phyloP scores from a whole-genome alignment of 2,888 invertebrate genomes.

The Agrochola lota region DNA sequence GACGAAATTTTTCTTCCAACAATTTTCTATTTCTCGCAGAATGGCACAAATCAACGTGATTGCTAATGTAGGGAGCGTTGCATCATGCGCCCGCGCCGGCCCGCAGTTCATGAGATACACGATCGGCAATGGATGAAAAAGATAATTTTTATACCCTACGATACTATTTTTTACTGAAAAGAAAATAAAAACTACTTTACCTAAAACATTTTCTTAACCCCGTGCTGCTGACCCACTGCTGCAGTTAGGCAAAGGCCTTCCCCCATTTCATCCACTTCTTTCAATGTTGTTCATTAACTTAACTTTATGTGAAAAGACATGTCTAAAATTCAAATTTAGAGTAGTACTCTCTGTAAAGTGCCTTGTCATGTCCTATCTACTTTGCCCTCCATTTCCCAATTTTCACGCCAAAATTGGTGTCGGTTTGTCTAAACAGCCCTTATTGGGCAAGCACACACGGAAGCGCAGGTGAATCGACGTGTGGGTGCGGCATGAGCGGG shows the following conservation, averaged over 20 bases:
- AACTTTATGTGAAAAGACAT: not conserved
- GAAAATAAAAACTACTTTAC: not conserved
- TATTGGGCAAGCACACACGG: conserved; percentile 74
- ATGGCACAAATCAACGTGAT: conserved; percentile 70
- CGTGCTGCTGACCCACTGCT: not conserved
- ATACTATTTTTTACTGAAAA: not conserved
- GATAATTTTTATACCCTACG: conserved; percentile 19
- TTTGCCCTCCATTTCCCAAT: conserved; percentile 14
- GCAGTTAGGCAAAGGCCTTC: not conserved
- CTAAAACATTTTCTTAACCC: not conserved
- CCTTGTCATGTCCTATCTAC: not conserved
- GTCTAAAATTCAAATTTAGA: too few species aligned
- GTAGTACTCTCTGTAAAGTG: not conserved
- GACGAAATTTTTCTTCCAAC: conserved; percentile 70
- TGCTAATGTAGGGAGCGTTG: conserved; percentile 66
- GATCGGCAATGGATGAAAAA: conserved; percentile 37
- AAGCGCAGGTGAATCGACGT: conserved; percentile 80
- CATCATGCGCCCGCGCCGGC: conserved; percentile 64
- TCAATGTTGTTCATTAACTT: too few species aligned
- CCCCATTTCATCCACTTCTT: not conserved
- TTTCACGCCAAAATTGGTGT: conserved; percentile 41
- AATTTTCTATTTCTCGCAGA: conserved; percentile 69
- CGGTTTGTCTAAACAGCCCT: conserved; percentile 58
- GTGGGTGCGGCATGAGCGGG: conserved; percentile 76
- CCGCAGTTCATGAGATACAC: conserved; percentile 66